Percentiles rank a stretch among this genome's conserved stretches.
Conservation (phyloP, 2,797 vertebrate genomes). For the Chrosomus eos region DNA sequence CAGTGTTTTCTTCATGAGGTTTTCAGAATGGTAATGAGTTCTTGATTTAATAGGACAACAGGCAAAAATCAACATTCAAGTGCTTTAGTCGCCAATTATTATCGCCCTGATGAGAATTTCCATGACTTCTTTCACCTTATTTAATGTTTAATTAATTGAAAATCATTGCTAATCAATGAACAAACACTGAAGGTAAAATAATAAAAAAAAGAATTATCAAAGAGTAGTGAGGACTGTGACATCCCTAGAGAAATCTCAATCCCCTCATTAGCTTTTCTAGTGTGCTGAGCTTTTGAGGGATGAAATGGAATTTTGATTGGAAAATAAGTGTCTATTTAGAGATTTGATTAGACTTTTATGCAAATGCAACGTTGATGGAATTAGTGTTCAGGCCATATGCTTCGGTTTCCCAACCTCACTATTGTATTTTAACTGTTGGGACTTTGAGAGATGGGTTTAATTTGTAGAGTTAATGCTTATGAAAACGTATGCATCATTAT, state of each 20-base stretch:
- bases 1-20: constrained; percentile 9
- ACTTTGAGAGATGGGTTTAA: not conserved
- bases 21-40: constrained; percentile 8
- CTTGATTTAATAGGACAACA: constrained; percentile 10
- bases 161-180: constrained; percentile 29
- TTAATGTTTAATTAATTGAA: constrained; percentile 23
- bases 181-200: constrained; percentile 24
- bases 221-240: constrained; percentile 7
- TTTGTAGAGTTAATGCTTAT: constrained; percentile 1
- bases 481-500: not conserved
- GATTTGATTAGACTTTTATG: constrained; percentile 41
- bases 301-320: constrained; percentile 43
- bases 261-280: constrained; percentile 42
- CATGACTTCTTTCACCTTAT: not conserved
- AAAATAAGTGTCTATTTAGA: constrained; percentile 47
- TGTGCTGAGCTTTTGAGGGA: constrained; percentile 32
- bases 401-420: constrained; percentile 2
- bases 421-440: constrained; percentile 21
- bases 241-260: constrained; percentile 32
- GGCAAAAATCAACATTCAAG: not conserved
- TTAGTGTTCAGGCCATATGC: constrained; percentile 5
- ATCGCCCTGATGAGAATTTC: constrained; percentile 20
- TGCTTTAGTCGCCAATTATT: not conserved
- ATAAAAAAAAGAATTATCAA: constrained; percentile 24
- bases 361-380: constrained; percentile 15